Conservation (phyloP, 2,888 invertebrate species). For the Hirtodrosophila alboralis region DNA sequence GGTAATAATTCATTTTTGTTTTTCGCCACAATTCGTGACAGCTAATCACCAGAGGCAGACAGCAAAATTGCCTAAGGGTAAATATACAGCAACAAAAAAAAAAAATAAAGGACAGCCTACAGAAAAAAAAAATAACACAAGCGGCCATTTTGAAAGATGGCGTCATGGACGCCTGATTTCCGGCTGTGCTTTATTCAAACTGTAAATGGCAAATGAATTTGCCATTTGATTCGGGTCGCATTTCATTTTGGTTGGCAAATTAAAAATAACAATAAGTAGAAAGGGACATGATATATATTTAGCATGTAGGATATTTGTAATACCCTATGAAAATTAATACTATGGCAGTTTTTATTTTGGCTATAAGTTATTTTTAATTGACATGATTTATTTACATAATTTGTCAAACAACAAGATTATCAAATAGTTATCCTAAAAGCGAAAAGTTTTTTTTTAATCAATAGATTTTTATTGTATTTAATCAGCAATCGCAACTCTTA, state of each 20-base stretch:
- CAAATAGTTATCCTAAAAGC: too few relatives aligned
- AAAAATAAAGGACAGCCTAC: too few relatives aligned
- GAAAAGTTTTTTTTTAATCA: too few relatives aligned
- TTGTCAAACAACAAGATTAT: too few relatives aligned
- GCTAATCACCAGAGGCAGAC: conserved; percentile 69
- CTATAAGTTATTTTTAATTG: too few relatives aligned
- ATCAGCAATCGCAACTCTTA: too few relatives aligned
- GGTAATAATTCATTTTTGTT: conserved; percentile 77
- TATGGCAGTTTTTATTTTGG: too few relatives aligned
- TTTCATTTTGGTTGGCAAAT: conserved; percentile 21
- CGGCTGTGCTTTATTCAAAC: conserved; percentile 55
- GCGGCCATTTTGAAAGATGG: conserved; percentile 72
- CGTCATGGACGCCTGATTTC: conserved; percentile 75
- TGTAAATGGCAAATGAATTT: conserved; percentile 65
- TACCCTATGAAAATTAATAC: too few relatives aligned
- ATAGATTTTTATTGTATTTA: too few relatives aligned
- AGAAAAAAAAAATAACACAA: conserved; percentile 16
- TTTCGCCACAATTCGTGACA: conserved; percentile 69
- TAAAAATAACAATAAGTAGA: not conserved
- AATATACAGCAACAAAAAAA: conserved; percentile 28
- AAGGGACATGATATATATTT: too few relatives aligned
- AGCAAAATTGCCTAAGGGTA: conserved; percentile 26
- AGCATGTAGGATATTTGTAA: too few relatives aligned
- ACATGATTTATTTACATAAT: too few relatives aligned
- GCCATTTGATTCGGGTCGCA: conserved; percentile 52